Base-by-base conservation (phyloP, 2,797 vertebrate genomes). In the Chloroceryle amazona region DNA sequence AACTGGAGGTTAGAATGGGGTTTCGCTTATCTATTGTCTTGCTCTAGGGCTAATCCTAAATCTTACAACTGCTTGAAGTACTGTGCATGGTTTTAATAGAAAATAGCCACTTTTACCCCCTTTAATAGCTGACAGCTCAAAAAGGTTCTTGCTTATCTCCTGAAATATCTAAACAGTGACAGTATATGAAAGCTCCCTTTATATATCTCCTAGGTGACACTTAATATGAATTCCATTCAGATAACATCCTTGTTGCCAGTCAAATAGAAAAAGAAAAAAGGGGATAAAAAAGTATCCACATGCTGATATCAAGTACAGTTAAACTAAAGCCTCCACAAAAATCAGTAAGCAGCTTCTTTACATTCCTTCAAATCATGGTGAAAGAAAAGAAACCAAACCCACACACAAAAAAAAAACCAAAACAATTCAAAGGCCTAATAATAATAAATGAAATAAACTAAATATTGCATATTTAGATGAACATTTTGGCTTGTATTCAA, bases 221-320 rank as follows among this genome's bases (percentile, higher is more conserved):
- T 86, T 82, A 76, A 90, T 92, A 90, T 33, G 7, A 93, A 93
- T 95, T 93, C 74, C 51, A 65, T 85, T 82, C 68, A 65, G 67
- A 86, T 75, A 90, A 76, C 39, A 66, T 39, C 14, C 29, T 82
- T 74, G 29, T 39, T 93, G 76, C 57, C 66, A 94, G 26, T 91
- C 71, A 96, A 90, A 58, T 3, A 87, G 28, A n/a, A 49, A 91
- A 44, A 58, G 67, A 75, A 55, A 49, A 63, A 51, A 25, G 31
- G 8, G 1, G 12, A 13, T 26, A 49, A 51, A 52, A 29, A 52
- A 17, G 28, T 31, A 54, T 63, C 6, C 11, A 29, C 21, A n/a
- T 72, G 29, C 22, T 14, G 51, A 44, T 65, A 68, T 0, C 3
- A 4, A 28, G 21, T 21, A 52, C 86, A 81, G 13, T 75, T 79